phyloP scores from a whole-genome alignment of 2,888 invertebrate genomes.

The Drosophila mettleri region DNA sequence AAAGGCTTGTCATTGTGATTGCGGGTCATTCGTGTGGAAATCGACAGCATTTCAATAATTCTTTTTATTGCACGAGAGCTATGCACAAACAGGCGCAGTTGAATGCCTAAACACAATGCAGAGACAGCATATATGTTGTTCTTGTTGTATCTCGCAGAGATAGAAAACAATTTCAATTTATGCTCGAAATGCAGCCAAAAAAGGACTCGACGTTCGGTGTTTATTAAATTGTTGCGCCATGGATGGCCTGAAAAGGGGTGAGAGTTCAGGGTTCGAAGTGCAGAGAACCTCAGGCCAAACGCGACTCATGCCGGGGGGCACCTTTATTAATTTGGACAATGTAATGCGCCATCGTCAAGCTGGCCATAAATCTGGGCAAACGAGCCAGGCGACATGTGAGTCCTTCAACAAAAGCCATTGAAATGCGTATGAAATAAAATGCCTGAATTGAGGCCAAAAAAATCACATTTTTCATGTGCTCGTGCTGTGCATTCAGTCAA shows the following conservation, averaged over 20 bases:
- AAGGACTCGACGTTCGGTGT: constrained; percentile 38
- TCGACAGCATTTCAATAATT: constrained; percentile 68
- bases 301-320: constrained; percentile 29
- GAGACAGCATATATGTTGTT: constrained; percentile 9
- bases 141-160: constrained; percentile 28
- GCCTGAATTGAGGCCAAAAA: constrained; percentile 26
- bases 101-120: constrained; percentile 56
- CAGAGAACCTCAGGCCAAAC: constrained; percentile 17
- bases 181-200: constrained; percentile 65
- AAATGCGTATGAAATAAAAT: constrained; percentile 68
- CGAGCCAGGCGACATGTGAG: constrained; percentile 41
- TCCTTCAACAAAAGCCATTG: constrained; percentile 30
- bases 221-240: constrained; percentile 68
- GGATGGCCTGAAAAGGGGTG: constrained; percentile 54
- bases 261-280: constrained; percentile 28
- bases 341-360: constrained; percentile 64
- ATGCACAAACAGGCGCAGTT: constrained; percentile 44
- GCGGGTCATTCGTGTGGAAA: constrained; percentile 66
- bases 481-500: constrained; percentile 36
- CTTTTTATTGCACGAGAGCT: constrained; percentile 55
- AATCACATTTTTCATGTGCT: constrained; percentile 51
- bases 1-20: constrained; percentile 44
- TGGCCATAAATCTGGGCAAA: constrained; percentile 69
- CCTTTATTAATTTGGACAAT: constrained; percentile 77
- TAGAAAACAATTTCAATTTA: constrained; percentile 68